phyloP scores from a whole-genome alignment of 2,888 invertebrate species.

The Vesta saturnalis region DNA sequence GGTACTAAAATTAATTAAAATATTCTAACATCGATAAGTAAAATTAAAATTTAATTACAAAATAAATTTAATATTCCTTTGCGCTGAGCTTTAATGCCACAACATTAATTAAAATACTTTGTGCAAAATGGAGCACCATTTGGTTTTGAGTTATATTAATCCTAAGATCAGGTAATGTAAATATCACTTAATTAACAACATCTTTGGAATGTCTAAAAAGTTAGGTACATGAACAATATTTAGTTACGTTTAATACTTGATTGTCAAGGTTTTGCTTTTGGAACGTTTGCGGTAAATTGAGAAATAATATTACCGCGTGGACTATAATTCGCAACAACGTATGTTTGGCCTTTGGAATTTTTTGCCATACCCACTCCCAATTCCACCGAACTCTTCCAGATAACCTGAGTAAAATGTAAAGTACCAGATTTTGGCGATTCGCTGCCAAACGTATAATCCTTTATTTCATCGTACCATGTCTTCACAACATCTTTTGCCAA shows the following conservation, averaged over 20 bases:
- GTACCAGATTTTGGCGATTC: slow-evolving; percentile 65
- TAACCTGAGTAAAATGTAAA: slow-evolving; percentile 68
- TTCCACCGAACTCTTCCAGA: slow-evolving; percentile 76
- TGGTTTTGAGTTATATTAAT: neutral
- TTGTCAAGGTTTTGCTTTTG: slow-evolving; percentile 61
- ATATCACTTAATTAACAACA: slow-evolving; percentile 9
- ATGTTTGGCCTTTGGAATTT: slow-evolving; percentile 79
- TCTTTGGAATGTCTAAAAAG: slow-evolving; percentile 4
- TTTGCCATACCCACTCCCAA: slow-evolving; percentile 78
- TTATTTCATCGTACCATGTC: slow-evolving; percentile 70
- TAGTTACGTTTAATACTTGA: neutral
- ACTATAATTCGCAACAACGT: slow-evolving; percentile 86
- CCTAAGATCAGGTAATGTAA: slow-evolving; percentile 5
- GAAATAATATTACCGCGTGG: slow-evolving; percentile 85
- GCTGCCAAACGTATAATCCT: slow-evolving; percentile 64
- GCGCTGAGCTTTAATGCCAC: too few relatives aligned
- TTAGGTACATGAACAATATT: neutral
- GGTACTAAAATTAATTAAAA: too few relatives aligned
- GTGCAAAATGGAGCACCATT: slow-evolving; percentile 7
- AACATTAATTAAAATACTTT: neutral
- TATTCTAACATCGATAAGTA: too few relatives aligned
- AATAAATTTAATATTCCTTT: too few relatives aligned
- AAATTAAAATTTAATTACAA: too few relatives aligned
- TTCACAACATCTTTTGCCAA: slow-evolving; percentile 66
- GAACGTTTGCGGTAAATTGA: slow-evolving; percentile 75